Evolutionary conservation across 1,140 invertebrate genomes (phyloP), one percentile per base, ranked within the genome.

Genomic region (Trinorchestia longiramus): DNA sequence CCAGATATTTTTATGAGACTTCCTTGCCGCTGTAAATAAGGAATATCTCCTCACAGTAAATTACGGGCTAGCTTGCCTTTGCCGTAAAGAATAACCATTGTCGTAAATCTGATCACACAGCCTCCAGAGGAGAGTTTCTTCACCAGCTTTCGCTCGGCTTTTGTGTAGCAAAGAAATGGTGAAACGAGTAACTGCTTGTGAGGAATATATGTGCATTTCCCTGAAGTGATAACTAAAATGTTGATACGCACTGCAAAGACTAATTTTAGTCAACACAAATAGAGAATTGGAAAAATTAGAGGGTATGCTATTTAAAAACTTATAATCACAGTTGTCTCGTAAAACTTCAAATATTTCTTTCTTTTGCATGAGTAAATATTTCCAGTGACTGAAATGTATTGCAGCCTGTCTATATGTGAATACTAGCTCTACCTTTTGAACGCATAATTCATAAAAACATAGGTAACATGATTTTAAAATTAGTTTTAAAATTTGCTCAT

Each of bases 81-180:
- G 92, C 44, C 44, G 92, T 94, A 94, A 94, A 94, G 92, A 94
- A 94, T 94, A 94, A 94, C 92, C 92, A 45, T 94, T 42, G 88
- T 43, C n/a, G 88, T 90, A 90, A 90, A 90, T 90, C 88, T 90
- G 88, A 90, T 43, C n/a, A 41, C 88, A 41, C n/a, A 41, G 88
- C 88, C 88, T 90, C 88, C n/a, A 43, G 88, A 41, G 88, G 28
- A 90, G 88, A 90, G 43, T 90, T 43, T 28, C 41, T 43, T 36
- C n/a, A 28, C 88, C n/a, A 90, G 88, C n/a, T 90, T 90, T 90
- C 43, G 88, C 43, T 43, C 3, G 43, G 88, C 43, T 90, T 90
- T 43, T 90, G 88, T 43, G 88, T 17, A 11, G 62, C 62, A 11
- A 77, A 77, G 62, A 77, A 77, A 77, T 23, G 62, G 62, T 77